Conservation (phyloP, 2,888 invertebrate genomes). For the Pollenia griseotomentosa region DNA sequence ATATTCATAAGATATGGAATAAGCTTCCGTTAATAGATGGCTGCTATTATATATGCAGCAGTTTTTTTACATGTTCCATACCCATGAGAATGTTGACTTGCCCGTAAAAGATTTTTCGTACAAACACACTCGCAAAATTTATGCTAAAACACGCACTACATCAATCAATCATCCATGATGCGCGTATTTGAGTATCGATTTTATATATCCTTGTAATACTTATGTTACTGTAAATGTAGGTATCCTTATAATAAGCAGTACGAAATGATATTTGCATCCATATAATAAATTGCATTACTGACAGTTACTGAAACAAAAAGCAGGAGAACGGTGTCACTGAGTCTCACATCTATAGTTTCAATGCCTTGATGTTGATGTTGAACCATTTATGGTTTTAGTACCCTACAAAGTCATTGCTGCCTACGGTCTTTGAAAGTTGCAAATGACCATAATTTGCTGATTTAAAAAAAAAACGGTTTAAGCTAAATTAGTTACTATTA, state of each 20-base stretch:
- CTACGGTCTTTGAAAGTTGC: background rate
- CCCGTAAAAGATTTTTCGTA: background rate
- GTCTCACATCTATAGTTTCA: constrained; percentile 25
- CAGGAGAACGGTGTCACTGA: constrained; percentile 8
- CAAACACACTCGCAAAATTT: constrained; percentile 5
- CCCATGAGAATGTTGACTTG: constrained; percentile 9
- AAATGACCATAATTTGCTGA: background rate
- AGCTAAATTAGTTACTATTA: background rate
- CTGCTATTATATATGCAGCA: constrained; percentile 3
- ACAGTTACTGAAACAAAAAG: constrained; percentile 13
- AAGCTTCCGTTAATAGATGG: constrained; percentile 37
- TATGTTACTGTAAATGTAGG: background rate
- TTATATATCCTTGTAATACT: constrained; percentile 34
- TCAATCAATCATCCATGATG: constrained; percentile 68
- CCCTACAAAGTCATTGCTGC: constrained; percentile 8
- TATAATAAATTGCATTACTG: constrained; percentile 44
- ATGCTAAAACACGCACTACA: constrained; percentile 64
- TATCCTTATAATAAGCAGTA: background rate
- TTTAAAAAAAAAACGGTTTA: background rate
- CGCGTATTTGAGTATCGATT: constrained; percentile 48
- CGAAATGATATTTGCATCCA: background rate
- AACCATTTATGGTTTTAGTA: constrained; percentile 19
- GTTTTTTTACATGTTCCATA: constrained; percentile 10
- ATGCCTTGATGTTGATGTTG: constrained; percentile 21
- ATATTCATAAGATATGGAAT: background rate